These are phyloP conservation scores for Polylopha cassiicola DNA, from an alignment of 2,888 invertebrate genomes.

Conservation along the genomic window DNA sequence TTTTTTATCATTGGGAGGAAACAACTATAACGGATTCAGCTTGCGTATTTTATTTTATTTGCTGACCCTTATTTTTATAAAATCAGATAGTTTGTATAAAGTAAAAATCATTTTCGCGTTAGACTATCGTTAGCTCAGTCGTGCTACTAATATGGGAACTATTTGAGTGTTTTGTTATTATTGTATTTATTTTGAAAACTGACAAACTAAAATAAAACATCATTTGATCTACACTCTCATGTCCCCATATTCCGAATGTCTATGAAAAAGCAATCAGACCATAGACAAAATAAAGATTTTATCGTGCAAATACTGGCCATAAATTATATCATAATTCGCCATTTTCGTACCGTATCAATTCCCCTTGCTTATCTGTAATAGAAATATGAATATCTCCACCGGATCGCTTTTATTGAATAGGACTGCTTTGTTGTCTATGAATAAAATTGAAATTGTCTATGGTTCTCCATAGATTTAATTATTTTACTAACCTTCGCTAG, in stretches of 20 bases:
- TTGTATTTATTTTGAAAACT: slow-evolving; percentile 1
- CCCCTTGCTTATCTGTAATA: slow-evolving; percentile 55
- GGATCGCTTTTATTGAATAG: slow-evolving; percentile 62
- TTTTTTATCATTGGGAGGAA: no score
- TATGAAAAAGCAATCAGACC: slow-evolving; percentile 44
- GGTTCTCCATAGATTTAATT: no score
- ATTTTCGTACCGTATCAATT: slow-evolving; percentile 37
- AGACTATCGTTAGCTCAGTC: no score
- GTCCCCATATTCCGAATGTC: slow-evolving; percentile 30
- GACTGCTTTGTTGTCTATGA: slow-evolving; percentile 24
- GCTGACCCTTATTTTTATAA: no score
- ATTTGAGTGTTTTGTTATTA: no score
- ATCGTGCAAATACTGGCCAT: slow-evolving; percentile 54
- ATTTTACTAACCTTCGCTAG: no score
- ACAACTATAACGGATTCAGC: no score
- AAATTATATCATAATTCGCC: slow-evolving; percentile 54
- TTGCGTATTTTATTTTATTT: no score
- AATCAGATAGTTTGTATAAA: no score
- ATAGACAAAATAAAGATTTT: slow-evolving; percentile 57
- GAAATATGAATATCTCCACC: slow-evolving; percentile 61
- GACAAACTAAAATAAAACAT: slow-evolving; percentile 13
- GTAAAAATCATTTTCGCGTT: no score
- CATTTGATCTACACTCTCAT: slow-evolving; percentile 12
- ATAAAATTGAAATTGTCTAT: no score
- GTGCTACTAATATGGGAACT: no score